Conservation (phyloP, 2,888 invertebrate genomes). For the Amphipoea lucens region DNA sequence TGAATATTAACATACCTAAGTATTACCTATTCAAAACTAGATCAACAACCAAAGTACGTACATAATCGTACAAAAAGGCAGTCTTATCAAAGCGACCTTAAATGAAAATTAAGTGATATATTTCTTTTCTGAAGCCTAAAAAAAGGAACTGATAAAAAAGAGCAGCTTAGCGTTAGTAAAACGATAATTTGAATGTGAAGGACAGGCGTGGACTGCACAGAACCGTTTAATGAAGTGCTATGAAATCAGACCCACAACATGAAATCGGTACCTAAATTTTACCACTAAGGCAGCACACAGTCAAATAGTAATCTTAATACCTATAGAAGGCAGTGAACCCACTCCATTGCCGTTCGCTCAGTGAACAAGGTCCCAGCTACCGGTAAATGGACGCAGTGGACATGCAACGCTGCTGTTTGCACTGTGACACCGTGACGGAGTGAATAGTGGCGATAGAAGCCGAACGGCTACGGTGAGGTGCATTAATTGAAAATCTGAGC, state of each 20-base stretch:
- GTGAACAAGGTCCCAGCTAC: not conserved
- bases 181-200: not conserved
- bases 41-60: too few species aligned
- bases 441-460: slow-evolving; percentile 13
- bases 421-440: not conserved
- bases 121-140: not conserved
- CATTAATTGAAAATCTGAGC: not conserved
- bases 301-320: not conserved
- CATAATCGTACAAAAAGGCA: too few species aligned
- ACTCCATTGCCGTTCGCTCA: not conserved
- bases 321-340: not conserved
- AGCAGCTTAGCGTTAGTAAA: not conserved
- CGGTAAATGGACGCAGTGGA: not conserved
- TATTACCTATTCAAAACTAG: too few species aligned
- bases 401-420: slow-evolving; percentile 32
- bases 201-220: too few species aligned
- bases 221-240: too few species aligned
- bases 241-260: not conserved
- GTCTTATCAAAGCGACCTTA: too few species aligned
- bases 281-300: not conserved
- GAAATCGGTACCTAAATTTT: not conserved
- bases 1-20: not conserved
- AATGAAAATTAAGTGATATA: not conserved
- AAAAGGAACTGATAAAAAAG: not conserved
- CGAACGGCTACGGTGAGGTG: not conserved